Percentiles rank a stretch among this genome's conserved stretches.
Evolutionary conservation across 1,140 invertebrate species (phyloP).

Genomic region (Drepana arcuata): DNA sequence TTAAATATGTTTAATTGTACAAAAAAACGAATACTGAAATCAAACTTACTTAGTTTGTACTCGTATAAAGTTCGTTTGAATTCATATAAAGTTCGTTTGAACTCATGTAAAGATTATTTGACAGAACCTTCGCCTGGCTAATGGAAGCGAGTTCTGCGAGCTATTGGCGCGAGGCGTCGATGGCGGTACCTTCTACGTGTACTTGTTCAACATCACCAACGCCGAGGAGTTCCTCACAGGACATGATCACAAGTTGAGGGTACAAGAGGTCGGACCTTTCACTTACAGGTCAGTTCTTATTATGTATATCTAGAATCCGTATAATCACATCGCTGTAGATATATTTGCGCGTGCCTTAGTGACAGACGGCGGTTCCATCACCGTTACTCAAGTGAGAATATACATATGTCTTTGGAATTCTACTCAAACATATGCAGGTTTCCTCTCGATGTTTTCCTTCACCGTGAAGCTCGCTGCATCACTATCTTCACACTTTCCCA

Average conservation of each 20-base stretch:
- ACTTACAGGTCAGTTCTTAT: slow-evolving; percentile 79
- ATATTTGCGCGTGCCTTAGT: neutral
- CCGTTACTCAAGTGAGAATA: no score
- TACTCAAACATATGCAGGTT: neutral
- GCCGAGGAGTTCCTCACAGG: slow-evolving; percentile 76
- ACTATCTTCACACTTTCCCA: no score
- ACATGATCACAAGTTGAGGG: slow-evolving; percentile 75
- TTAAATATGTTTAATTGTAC: no score
- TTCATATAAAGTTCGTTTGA: no score
- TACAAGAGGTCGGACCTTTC: slow-evolving; percentile 86
- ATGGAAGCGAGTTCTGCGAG: slow-evolving; percentile 11
- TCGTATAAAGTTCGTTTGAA: no score
- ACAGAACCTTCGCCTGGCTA: slow-evolving; percentile 13
- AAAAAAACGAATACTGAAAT: no score
- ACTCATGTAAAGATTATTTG: no score
- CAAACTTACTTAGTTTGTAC: no score
- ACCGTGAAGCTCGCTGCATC: no score
- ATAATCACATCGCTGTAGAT: neutral
- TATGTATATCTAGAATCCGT: neutral
- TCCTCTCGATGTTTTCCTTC: neutral
- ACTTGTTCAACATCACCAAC: slow-evolving; percentile 89
- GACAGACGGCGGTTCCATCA: no score
- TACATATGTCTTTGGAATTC: neutral
- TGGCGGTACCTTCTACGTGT: slow-evolving; percentile 78
- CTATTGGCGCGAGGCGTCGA: slow-evolving; percentile 35